Percentiles rank a stretch among this genome's conserved stretches.
phyloP scores from a whole-genome alignment of 2,888 invertebrate genomes.

The Acanthosepion esculentum region DNA sequence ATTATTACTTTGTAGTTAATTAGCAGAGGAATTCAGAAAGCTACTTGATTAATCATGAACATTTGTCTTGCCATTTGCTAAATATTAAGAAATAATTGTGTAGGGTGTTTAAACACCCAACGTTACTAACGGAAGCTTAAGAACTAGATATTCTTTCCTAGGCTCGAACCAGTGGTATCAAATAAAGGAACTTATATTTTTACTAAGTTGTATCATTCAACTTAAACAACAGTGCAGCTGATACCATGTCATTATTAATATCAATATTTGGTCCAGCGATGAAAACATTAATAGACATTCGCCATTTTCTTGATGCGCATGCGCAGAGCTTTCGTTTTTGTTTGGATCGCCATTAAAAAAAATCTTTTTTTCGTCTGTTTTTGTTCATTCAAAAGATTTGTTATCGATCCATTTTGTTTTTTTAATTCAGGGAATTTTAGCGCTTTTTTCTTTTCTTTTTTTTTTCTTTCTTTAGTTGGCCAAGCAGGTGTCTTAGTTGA shows the following conservation, averaged over 20 bases:
- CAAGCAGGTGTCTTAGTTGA: neutral
- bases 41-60: too few species aligned
- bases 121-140: too few species aligned
- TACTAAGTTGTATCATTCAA: too few species aligned
- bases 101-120: too few species aligned
- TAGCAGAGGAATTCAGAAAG: too few species aligned
- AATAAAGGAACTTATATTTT: too few species aligned
- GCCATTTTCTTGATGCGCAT: neutral
- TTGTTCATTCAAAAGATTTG: neutral
- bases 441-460: neutral
- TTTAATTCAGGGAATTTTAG: neutral
- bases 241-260: slow-evolving; percentile 33
- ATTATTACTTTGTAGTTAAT: too few species aligned
- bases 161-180: too few species aligned
- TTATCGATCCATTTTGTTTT: neutral
- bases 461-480: neutral
- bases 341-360: neutral
- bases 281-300: neutral
- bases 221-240: neutral
- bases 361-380: neutral
- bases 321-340: neutral
- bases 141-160: too few species aligned
- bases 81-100: too few species aligned
- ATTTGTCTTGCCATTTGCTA: too few species aligned
- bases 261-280: neutral